Base-by-base conservation (phyloP, 1,140 invertebrate species). In the Drosophila truncata region DNA sequence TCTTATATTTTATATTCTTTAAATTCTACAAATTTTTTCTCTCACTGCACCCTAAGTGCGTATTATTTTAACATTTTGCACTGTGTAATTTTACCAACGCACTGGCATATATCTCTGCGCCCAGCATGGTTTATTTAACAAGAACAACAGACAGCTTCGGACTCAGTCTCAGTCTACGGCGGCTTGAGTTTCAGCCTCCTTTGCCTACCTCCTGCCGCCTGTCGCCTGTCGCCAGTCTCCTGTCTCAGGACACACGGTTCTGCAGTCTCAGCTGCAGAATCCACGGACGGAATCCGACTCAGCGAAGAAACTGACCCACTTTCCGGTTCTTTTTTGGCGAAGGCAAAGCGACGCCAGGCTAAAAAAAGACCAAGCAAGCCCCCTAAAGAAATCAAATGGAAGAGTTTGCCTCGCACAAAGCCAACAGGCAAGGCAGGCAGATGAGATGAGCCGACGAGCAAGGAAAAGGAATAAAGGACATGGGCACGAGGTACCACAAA, bases 381-480 rank as follows among this genome's bases (percentile, higher is more conserved):
- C 76, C 50, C 74, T 77, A 87, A 87, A 78, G 84, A 84, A 87
- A 87, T 87, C 84, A 87, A 88, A 87, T 81, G 84, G 84, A 88
- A 84, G 85, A 87, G 80, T 88, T 87, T 84, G 67, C 27, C 49
- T 50, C 59, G 63, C 78, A 75, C 64, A 82, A 77, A 64, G 75
- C 60, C 58, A 69, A 62, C 54, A 35, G 57, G 25, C 70, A 55
- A 8, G 39, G 7, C 18, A 4, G 46, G 9, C 62, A 42, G 42
- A 76, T 47, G 62, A 60, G 46, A 64, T 64, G 62, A 64, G 27
- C 37, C 37, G 35, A 61, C 55, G 54, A 54, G 62, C 37, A 69
- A 11, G 23, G 54, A 37, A 60, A 37, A 60, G 47, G 63, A 29
- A 65, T 20, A 66, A 63, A 75, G 55, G 46, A 47, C 16, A 18